A percentile compares a stretch with the other conserved stretches of the same genome.
Evolutionary conservation across 2,113 vertebrate species (phyloP).

Genomic region (Poeciliopsis retropinna): DNA sequence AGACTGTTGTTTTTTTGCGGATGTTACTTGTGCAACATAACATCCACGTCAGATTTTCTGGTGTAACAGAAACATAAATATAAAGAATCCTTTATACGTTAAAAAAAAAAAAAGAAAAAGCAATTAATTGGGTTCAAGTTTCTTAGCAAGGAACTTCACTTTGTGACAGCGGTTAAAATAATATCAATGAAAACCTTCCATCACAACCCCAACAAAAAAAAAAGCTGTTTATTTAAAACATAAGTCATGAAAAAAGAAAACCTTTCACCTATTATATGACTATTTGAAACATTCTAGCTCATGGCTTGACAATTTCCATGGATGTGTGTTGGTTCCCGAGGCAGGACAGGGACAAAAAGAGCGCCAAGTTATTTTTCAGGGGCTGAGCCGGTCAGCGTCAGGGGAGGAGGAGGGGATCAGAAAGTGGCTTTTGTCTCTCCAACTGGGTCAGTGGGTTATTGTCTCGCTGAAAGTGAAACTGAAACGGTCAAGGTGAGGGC

Average conservation of each 20-base stretch:
- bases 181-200: no score
- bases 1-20: no score
- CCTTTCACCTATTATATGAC: no score
- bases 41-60: no score
- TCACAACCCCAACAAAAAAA: neutral
- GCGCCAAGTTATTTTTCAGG: constrained; percentile 8
- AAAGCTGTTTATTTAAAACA: no score
- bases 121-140: no score
- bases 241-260: no score
- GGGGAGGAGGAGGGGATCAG: constrained; percentile 51
- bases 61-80: no score
- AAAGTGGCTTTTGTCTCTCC: constrained; percentile 48
- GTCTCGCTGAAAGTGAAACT: constrained; percentile 32
- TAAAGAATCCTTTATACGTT: no score
- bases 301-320: neutral
- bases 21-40: no score
- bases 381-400: constrained; percentile 47
- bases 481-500: constrained; percentile 56
- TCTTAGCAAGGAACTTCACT: neutral
- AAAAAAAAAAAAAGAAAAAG: neutral
- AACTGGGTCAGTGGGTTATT: constrained; percentile 78
- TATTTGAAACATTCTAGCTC: no score
- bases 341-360: constrained; percentile 8
- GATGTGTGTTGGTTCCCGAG: neutral
- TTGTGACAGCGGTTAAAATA: neutral